Percentiles rank a stretch among this genome's conserved stretches.
Evolutionary conservation across 2,888 invertebrate species (phyloP).

Genomic region (Orthosia cruda): DNA sequence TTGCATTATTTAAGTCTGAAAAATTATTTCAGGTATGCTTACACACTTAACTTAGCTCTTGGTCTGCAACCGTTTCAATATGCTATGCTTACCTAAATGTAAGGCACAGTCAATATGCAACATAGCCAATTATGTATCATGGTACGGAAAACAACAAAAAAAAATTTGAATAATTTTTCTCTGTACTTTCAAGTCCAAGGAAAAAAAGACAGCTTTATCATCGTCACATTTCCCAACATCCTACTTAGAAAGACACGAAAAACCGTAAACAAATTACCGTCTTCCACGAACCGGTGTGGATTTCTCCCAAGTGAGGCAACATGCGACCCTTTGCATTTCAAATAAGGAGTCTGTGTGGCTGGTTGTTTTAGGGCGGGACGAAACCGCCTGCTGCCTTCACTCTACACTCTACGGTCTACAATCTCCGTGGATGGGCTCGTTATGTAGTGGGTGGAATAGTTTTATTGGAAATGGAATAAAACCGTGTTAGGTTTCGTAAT

Average conservation of each 20-base stretch:
- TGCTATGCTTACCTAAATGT: no score
- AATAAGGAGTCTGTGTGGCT: constrained; percentile 65
- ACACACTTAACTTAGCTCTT: no score
- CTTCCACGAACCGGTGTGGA: constrained; percentile 44
- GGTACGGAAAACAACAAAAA: background rate
- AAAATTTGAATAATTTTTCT: background rate
- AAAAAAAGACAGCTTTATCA: background rate
- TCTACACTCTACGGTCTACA: constrained; percentile 10
- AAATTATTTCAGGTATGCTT: no score
- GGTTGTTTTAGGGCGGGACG: constrained; percentile 66
- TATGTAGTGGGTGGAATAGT: constrained; percentile 49
- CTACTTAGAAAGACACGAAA: constrained; percentile 9
- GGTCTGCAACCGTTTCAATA: no score
- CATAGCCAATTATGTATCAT: no score
- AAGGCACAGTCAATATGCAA: no score
- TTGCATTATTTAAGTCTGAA: no score
- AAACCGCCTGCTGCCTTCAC: constrained; percentile 25
- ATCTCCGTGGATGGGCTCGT: constrained; percentile 22
- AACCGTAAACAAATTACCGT: constrained; percentile 44
- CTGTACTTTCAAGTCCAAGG: background rate
- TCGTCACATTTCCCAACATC: background rate
- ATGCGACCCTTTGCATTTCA: constrained; percentile 71
- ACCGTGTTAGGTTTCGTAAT: background rate
- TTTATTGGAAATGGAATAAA: constrained; percentile 23
- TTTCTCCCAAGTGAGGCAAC: constrained; percentile 46